A percentile compares a stretch with the other conserved stretches of the same genome.
phyloP scores from a whole-genome alignment of 1,140 invertebrate genomes.

The Ylistrum balloti region DNA sequence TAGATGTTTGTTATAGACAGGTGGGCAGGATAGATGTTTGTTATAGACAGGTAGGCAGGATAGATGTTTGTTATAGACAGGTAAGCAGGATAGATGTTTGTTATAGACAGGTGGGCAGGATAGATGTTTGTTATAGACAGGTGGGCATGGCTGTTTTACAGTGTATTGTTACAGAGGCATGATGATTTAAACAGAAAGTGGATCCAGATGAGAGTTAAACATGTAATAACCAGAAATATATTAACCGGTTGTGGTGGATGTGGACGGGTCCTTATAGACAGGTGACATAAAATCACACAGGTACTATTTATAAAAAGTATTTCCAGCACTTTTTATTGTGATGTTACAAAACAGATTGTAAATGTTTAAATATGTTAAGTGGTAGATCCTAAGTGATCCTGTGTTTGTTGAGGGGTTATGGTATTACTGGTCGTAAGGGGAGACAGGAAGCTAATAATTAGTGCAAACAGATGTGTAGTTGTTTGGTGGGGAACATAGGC shows the following conservation, averaged over 20 bases:
- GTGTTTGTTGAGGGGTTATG: background rate
- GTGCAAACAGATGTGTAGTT: slow-evolving; percentile 3
- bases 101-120: background rate
- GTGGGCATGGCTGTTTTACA: no score
- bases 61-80: background rate
- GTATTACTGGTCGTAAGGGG: background rate
- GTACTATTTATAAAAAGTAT: background rate
- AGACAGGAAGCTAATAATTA: slow-evolving; percentile 26
- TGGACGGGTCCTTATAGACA: background rate
- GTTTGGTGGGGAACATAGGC: background rate
- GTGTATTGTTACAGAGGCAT: no score
- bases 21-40: background rate
- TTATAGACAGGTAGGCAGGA: background rate
- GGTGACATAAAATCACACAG: background rate
- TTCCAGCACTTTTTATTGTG: no score
- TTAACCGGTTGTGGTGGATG: no score
- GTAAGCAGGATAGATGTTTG: background rate
- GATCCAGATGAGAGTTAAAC: no score
- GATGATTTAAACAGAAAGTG: no score
- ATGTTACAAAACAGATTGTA: no score
- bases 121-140: no score
- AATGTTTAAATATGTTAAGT: slow-evolving; percentile 4
- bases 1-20: background rate
- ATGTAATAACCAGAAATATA: no score
- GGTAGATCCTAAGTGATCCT: background rate